Conservation (phyloP, 2,113 vertebrate genomes). For the Oophaga pumilio region DNA sequence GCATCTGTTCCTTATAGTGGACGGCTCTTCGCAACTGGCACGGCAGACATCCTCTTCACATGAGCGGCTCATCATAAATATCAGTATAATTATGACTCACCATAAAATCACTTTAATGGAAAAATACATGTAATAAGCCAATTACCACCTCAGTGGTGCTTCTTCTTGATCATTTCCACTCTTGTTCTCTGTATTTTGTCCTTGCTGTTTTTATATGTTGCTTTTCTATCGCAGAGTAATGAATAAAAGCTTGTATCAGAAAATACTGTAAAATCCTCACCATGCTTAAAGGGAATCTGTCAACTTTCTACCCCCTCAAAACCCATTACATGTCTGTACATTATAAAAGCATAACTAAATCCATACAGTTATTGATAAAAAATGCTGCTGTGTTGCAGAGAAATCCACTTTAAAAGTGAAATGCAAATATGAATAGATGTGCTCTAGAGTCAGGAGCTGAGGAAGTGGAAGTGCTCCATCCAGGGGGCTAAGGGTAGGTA, state of each 20-base stretch:
- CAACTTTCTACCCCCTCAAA: too few species aligned
- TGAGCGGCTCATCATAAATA: slow-evolving; percentile 27
- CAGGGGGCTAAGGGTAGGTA: too few species aligned
- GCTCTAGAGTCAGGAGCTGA: too few species aligned
- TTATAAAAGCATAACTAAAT: too few species aligned
- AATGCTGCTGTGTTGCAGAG: too few species aligned
- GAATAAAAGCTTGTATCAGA: background rate
- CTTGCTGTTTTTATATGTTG: slow-evolving; percentile 42
- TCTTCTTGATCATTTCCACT: slow-evolving; percentile 43
- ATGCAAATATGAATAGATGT: too few species aligned
- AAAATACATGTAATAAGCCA: slow-evolving; percentile 41
- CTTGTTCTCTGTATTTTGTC: slow-evolving; percentile 4
- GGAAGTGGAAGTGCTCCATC: too few species aligned
- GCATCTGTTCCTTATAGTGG: slow-evolving; percentile 22
- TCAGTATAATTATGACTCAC: slow-evolving; percentile 45
- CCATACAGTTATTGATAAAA: too few species aligned
- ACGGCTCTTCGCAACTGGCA: background rate
- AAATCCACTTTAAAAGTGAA: too few species aligned
- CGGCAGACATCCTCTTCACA: slow-evolving; percentile 4
- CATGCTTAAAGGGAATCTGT: background rate
- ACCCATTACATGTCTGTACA: too few species aligned
- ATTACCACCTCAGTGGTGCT: slow-evolving; percentile 51
- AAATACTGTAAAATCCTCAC: background rate
- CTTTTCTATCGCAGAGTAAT: background rate
- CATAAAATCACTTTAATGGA: slow-evolving; percentile 43